These are phyloP conservation scores for Eumeta japonica DNA, from an alignment of 1,140 invertebrate species.

Conservation along the genomic window DNA sequence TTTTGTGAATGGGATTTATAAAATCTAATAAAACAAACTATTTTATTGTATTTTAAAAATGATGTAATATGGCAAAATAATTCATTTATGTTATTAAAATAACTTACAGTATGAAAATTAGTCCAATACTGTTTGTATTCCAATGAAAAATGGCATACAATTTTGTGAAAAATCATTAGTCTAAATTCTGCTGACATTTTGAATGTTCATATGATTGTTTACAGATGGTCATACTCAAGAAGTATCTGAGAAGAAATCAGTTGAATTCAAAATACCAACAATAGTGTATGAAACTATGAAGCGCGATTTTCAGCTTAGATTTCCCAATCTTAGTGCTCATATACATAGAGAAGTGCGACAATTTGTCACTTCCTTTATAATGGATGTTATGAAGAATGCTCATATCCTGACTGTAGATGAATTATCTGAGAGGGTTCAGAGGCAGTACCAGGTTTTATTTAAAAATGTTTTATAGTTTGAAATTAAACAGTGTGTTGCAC, in stretches of 20 bases:
- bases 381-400: slow-evolving; percentile 65
- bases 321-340: slow-evolving; percentile 40
- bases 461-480: not conserved
- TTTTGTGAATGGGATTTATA: no score
- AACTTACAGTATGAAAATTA: no score
- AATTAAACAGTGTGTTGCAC: not conserved
- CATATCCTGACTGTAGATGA: slow-evolving; percentile 77
- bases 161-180: no score
- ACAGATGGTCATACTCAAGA: slow-evolving; percentile 28
- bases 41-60: not conserved
- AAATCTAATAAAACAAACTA: no score
- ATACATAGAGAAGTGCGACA: slow-evolving; percentile 69
- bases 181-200: no score
- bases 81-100: not conserved
- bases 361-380: slow-evolving; percentile 66
- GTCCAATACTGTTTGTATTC: no score
- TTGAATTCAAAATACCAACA: slow-evolving; percentile 37
- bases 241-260: slow-evolving; percentile 19
- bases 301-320: slow-evolving; percentile 35
- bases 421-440: slow-evolving; percentile 84
- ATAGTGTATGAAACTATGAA: slow-evolving; percentile 41
- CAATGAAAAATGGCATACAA: not conserved
- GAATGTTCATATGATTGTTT: slow-evolving; percentile 1
- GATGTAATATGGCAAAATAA: not conserved
- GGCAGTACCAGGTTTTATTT: slow-evolving; percentile 76